Base-by-base conservation (phyloP, 2,113 vertebrate species). In the Hipposideros armiger region DNA sequence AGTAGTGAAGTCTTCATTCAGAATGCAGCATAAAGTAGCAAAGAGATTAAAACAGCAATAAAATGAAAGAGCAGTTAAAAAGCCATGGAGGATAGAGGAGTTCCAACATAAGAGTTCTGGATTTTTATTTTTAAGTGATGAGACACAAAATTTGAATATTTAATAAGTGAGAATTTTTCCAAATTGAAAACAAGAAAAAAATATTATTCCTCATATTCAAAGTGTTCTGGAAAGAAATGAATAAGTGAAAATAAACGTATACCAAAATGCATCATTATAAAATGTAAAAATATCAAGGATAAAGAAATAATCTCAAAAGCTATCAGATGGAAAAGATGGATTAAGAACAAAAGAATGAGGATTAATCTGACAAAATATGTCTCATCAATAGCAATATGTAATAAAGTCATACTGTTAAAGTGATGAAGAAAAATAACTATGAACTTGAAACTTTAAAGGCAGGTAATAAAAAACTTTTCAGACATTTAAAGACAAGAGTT, bases 221-320 rank as follows among this genome's bases (percentile, higher is more conserved):
- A 73, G 24, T 62, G 8, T 78, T 60, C 70, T 87, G 22, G 5
- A 6, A 85, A 64, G 45, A 88, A 30, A 15, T 7, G 30, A 66
- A 66, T 90, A 73, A 62, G 52, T 58, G 40, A 94, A 91, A 85
- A 80, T 64, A 78, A 95, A 83, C 58, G 36, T 36, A 67, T 45
- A 66, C 28, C 17, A 74, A 28, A 14, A 87, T 87, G 30, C 26
- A 70, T 45, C 56, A 20, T 10, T 88, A 24, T 92, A 67, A 86
- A 78, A 84, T 70, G 19, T 58, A 69, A 70, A 62, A 81, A 36
- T 26, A n/a, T 81, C 45, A 76, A 77, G 24, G 28, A 81, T 74
- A 86, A 87, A 80, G 22, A 82, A 28, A 86, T 82, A 58, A 69
- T 60, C 10, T 50, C 54, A 91, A 81, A 96, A 82, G 20, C 11